Evolutionary conservation across 2,113 vertebrate genomes (phyloP), one percentile per base, ranked within the genome.

Genomic region (Hylia prasina): DNA sequence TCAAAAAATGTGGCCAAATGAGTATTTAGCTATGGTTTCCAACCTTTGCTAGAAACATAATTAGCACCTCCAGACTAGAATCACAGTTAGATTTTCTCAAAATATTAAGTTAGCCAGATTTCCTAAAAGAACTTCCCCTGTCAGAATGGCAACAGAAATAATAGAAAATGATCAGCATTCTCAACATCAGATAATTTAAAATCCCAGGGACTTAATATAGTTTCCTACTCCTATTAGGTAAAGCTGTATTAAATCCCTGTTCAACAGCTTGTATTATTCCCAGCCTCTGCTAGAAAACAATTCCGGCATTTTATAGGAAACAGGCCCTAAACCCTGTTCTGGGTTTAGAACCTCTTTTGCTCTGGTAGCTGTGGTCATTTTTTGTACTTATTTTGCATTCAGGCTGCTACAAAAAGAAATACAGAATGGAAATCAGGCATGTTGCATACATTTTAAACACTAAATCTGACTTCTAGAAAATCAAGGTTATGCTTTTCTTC

Each of bases 381-480:
- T 96, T 89, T 66, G 61, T 30, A 28, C 31, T 81, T 58, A 31
- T 7, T 85, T 79, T 77, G 35, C 75, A 96, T 90, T 90, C 68
- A 77, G 44, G 73, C 37, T 66, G 82, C n/a, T 86, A 57, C 45
- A 76, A 57, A 89, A 91, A 48, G 45, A 22, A 86, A 84, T 24
- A 25, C 18, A 89, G 40, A 44, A 92, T 91, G 57, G 76, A 82
- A 91, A 94, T 81, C 60, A 79, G 68, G 25, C 18, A 64, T 15
- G 11, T 88, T 83, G 56, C 48, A 69, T 47, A 76, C 22, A 96
- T 87, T 90, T 80, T 44, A 87, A 93, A 64, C 33, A 31, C 35
- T 54, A 89, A 94, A 91, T 73, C 45, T 90, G 81, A 68, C 75
- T 96, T 81, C 25, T 76, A 88, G 64, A 69, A 81, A 93, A 96